Conservation (phyloP, 2,888 invertebrate genomes). For the Drosophila kanekoi region DNA sequence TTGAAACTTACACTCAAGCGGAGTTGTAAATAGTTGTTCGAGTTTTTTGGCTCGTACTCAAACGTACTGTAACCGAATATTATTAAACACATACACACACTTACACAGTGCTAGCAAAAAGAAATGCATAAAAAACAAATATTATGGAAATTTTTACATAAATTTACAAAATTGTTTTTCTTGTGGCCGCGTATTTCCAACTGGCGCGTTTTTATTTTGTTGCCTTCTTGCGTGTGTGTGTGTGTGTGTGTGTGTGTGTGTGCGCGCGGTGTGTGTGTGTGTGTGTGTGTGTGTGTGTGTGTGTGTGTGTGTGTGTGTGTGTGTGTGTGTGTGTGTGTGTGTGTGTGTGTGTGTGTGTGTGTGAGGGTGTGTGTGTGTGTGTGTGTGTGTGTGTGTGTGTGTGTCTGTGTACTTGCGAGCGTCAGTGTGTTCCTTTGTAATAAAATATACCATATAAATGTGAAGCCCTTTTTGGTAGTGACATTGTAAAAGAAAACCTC, state of each 20-base stretch:
- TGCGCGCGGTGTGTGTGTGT: conserved; percentile 21
- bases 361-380: no score
- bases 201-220: conserved; percentile 9
- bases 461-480: conserved; percentile 16
- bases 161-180: conserved; percentile 22
- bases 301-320: conserved; percentile 15
- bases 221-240: background rate
- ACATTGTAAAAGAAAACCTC: conserved; percentile 26
- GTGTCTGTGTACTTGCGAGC: conserved; percentile 19
- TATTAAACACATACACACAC: conserved; percentile 19
- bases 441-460: conserved; percentile 43
- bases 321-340: conserved; percentile 8
- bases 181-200: conserved; percentile 34
- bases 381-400: conserved; percentile 11
- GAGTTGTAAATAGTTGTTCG: conserved; percentile 83
- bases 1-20: conserved; percentile 85
- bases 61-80: conserved; percentile 81
- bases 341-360: conserved; percentile 7
- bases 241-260: conserved; percentile 10
- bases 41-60: conserved; percentile 85
- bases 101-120: conserved; percentile 23
- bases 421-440: conserved; percentile 23
- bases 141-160: conserved; percentile 27
- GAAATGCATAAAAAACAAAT: conserved; percentile 7
- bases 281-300: conserved; percentile 20